Base-by-base conservation (phyloP, 2,113 vertebrate genomes). In the Agapornis roseicollis region DNA sequence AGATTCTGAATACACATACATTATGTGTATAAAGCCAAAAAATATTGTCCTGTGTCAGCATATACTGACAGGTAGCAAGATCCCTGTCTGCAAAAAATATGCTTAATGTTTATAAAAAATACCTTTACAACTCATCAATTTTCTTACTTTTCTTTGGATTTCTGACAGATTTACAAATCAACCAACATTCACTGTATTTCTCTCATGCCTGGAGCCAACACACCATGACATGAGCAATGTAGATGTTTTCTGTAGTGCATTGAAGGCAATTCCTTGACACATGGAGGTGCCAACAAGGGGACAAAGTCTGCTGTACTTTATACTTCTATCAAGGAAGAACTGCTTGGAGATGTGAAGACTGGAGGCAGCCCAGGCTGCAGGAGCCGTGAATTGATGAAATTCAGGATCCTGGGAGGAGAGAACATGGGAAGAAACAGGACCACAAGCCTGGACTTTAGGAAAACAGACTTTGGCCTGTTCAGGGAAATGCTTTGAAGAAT, bases 131-230 rank as follows among this genome's bases (percentile, higher is more conserved):
- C 39, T 72, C 52, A 56, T 53, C 77, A 69, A 37, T 94, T 85
- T 86, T 44, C 35, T 79, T 73, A 42, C 49, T 87, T 91, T 93
- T 89, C 42, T 85, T 81, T 77, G 61, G 60, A 66, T 93, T 94
- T 93, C 56, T 94, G 91, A 78, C 49, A 81, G 49, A 44, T 31
- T 44, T 85, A 71, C 50, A 47, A 68, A 71, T 52, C 42, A 52
- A 7, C 6, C 55, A 66, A 37, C 14, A n/a, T 39, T 10, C 25
- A 37, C 23, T 39, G 2, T 33, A 60, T 66, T 84, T 41, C 39
- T 88, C 6, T 53, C 70, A 65, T 94, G 52, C 80, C 86, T 82
- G 42, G 61, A 88, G 28, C 56, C 14, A 85, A 29, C 9, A 33
- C 20, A 47, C 42, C 47, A 69, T 35, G 33, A 23, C 35, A 69